Conservation (phyloP, 2,797 vertebrate species). For the Muscicapa striata region DNA sequence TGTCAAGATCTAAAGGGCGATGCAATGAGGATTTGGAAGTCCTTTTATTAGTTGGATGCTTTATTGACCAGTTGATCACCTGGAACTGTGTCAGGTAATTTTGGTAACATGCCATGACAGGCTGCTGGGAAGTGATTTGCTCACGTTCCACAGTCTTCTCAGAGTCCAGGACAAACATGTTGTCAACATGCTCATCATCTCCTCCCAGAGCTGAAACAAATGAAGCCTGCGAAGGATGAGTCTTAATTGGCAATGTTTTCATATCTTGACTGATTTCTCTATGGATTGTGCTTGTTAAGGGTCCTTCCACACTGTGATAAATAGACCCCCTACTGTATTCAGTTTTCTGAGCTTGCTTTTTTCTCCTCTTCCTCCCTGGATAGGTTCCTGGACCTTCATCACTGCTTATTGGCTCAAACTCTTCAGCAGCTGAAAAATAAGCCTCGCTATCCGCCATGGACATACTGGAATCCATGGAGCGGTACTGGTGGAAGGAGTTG, state of each 20-base stretch:
- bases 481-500: slow-evolving; percentile 96
- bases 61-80: slow-evolving; percentile 94
- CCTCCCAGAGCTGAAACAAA: slow-evolving; percentile 95
- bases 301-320: slow-evolving; percentile 97
- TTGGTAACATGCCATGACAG: slow-evolving; percentile 94
- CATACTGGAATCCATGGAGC: slow-evolving; percentile 96
- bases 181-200: slow-evolving; percentile 86
- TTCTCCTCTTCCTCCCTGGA: slow-evolving; percentile 93
- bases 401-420: slow-evolving; percentile 96
- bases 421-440: slow-evolving; percentile 96
- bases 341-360: slow-evolving; percentile 86
- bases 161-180: slow-evolving; percentile 81
- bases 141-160: slow-evolving; percentile 86
- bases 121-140: slow-evolving; percentile 87
- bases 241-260: slow-evolving; percentile 84
- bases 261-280: slow-evolving; percentile 85
- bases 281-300: slow-evolving; percentile 84
- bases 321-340: slow-evolving; percentile 90
- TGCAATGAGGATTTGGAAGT: slow-evolving; percentile 97
- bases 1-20: slow-evolving; percentile 95
- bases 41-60: slow-evolving; percentile 96
- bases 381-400: slow-evolving; percentile 98
- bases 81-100: slow-evolving; percentile 93
- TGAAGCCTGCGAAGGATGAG: slow-evolving; percentile 93
- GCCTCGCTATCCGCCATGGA: slow-evolving; percentile 98